Evolutionary conservation across 2,113 vertebrate species (phyloP).

Genomic region (Coptodon rendalli): DNA sequence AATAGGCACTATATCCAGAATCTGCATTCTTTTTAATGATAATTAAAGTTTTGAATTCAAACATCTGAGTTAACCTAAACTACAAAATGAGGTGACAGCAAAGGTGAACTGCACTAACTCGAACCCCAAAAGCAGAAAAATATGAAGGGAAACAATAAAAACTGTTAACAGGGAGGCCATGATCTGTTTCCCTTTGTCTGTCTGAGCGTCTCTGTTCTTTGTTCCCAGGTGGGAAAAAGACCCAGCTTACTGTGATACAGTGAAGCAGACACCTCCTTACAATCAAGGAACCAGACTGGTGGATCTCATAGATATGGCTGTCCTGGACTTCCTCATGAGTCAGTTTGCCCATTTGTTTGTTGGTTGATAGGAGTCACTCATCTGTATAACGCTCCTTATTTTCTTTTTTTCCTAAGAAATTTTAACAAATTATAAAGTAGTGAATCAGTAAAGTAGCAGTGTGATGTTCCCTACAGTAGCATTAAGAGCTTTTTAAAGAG

Average conservation of each 20-base stretch:
- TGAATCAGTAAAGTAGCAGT: neutral
- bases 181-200: neutral
- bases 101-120: neutral
- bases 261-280: constrained; percentile 90
- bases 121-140: neutral
- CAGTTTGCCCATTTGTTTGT: constrained; percentile 1
- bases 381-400: neutral
- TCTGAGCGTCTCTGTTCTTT: neutral
- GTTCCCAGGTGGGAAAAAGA: constrained; percentile 90
- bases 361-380: neutral
- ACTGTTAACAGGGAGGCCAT: neutral
- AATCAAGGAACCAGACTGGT: constrained; percentile 82
- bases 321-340: constrained; percentile 98
- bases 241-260: constrained; percentile 87
- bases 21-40: no score
- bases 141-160: neutral
- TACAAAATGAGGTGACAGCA: neutral
- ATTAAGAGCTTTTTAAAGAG: neutral
- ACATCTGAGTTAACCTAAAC: neutral
- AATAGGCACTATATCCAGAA: neutral
- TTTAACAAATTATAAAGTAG: neutral
- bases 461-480: neutral
- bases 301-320: constrained; percentile 93
- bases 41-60: neutral
- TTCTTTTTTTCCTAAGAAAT: neutral